Base-by-base conservation (phyloP, 30 jellyfish, hydroid and myxozoan species). In the Catostylus mosaicus region DNA sequence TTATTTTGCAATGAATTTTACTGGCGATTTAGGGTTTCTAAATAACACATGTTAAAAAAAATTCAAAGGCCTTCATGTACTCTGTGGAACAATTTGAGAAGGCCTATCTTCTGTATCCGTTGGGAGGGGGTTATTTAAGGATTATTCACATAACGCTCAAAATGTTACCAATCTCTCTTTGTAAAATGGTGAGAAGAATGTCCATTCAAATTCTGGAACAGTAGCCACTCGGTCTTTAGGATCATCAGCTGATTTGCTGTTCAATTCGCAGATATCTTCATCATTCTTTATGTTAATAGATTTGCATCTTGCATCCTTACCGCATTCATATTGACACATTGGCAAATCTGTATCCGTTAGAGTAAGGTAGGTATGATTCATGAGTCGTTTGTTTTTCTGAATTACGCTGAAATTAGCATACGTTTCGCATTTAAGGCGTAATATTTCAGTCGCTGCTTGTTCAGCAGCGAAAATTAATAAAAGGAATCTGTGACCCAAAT, bases 331-430 rank as follows among this genome's bases (percentile, higher is more conserved):
- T 27, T 27, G 34, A 45, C 81, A 68, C 62, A 16, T 23, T 16
- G 34, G 7, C 38, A 0, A 18, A 23, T 12, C 64, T 9, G 81
- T 68, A 22, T 37, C 34, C 22, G 14, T 29, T 0, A 68, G 3
- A 3, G 22, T 36, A 8, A 11, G 31, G 0, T 40, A 33, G 8
- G 65, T 22, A 6, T 10, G 1, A 35, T 66, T 31, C n/a, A n/a
- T n/a, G 26, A 60, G 73, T 29, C 14, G n/a, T 20, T 60, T 0
- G 5, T 35, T 35, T 0, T 0, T 29, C 26, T 10, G n/a, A n/a
- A 60, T 22, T 26, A 60, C 73, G 36, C 73, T 60, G 73, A 60
- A 60, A 26, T 60, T 60, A 1, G 73, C 35, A 60, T n/a, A 20
- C 36, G 36, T 60, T 26, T 60, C 35, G 73, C 73, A 60, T 0